phyloP scores from a whole-genome alignment of 2,888 invertebrate genomes.

The Pycnomerus fuliginosus region DNA sequence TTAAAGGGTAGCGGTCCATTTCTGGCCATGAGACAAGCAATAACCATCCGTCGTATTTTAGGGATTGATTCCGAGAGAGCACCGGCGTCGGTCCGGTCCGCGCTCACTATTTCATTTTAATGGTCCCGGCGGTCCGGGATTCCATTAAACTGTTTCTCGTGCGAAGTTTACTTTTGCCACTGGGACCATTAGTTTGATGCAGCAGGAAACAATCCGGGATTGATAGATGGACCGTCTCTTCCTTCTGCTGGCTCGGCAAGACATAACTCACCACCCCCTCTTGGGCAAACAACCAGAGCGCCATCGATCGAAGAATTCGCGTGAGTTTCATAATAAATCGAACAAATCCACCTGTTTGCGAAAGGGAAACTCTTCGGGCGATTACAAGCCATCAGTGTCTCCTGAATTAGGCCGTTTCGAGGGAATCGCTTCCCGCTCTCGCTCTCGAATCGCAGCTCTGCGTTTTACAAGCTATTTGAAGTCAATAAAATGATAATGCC shows the following conservation, averaged over 20 bases:
- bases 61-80: slow-evolving; percentile 42
- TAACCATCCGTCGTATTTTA: slow-evolving; percentile 50
- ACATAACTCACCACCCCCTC: slow-evolving; percentile 41
- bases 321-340: slow-evolving; percentile 39
- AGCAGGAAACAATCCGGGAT: slow-evolving; percentile 57
- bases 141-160: slow-evolving; percentile 60
- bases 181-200: slow-evolving; percentile 56
- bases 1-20: slow-evolving; percentile 40
- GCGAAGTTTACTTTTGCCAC: slow-evolving; percentile 55
- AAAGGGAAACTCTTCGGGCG: slow-evolving; percentile 49
- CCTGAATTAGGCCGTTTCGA: slow-evolving; percentile 55
- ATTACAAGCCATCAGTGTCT: slow-evolving; percentile 56
- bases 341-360: slow-evolving; percentile 54
- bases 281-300: slow-evolving; percentile 2
- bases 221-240: slow-evolving; percentile 45
- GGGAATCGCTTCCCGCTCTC: slow-evolving; percentile 51
- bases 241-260: slow-evolving; percentile 49
- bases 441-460: slow-evolving; percentile 51
- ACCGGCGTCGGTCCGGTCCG: slow-evolving; percentile 39
- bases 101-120: slow-evolving; percentile 59
- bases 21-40: slow-evolving; percentile 43
- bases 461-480: slow-evolving; percentile 60
- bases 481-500: slow-evolving; percentile 58
- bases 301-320: slow-evolving; percentile 13
- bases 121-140: slow-evolving; percentile 58